Evolutionary conservation across 2,113 vertebrate genomes (phyloP).

Genomic region (Stigmatopora argus): DNA sequence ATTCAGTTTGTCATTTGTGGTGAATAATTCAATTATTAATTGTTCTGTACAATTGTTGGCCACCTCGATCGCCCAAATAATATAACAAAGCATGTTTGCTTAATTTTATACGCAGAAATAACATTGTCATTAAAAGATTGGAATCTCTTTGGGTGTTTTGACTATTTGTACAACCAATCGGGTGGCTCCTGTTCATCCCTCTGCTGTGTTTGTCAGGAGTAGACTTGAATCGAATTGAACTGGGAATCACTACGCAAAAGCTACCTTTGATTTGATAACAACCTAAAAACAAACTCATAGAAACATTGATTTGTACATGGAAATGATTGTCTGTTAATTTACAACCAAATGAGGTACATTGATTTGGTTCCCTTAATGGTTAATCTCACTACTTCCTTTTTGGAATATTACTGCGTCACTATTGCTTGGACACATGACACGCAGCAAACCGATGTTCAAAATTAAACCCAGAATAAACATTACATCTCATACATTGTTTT

Average conservation of each 20-base stretch:
- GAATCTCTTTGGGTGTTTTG: no score
- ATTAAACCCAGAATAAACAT: constrained; percentile 1
- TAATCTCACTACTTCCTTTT: neutral
- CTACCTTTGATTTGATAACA: neutral
- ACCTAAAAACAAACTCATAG: neutral
- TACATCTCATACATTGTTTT: neutral
- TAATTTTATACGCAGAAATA: no score
- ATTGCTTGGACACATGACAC: neutral
- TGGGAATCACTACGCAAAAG: neutral
- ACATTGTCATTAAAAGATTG: no score
- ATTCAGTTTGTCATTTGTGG: no score
- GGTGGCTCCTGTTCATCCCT: no score
- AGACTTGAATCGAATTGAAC: no score
- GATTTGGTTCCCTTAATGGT: neutral
- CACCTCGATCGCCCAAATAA: no score
- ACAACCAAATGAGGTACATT: neutral
- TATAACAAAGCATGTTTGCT: no score
- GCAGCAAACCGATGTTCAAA: neutral
- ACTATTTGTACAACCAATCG: no score
- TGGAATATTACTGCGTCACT: neutral
- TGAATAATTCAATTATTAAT: no score
- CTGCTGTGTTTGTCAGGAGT: no score
- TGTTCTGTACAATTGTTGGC: no score
- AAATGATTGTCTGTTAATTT: constrained; percentile 1
- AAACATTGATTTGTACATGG: neutral